A percentile compares a stretch with the other conserved stretches of the same genome.
phyloP scores from a whole-genome alignment of 35 echinoderm and acorn worm species.

The Hemicentrotus pulcherrimus region DNA sequence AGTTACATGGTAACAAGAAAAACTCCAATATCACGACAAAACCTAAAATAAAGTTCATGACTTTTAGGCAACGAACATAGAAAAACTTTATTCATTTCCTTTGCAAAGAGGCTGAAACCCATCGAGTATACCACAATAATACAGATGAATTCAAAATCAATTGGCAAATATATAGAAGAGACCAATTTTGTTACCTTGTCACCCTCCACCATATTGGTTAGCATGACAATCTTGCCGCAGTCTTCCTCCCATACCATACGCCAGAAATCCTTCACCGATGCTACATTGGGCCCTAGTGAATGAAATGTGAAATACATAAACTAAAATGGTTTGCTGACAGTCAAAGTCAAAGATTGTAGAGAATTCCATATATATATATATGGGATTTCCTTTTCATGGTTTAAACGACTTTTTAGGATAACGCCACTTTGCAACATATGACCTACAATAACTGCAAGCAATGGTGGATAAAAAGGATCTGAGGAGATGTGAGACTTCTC shows the following conservation, averaged over 20 bases:
- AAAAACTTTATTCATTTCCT: too few species aligned
- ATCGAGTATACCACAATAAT: neutral
- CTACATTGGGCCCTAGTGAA: slow-evolving; percentile 70
- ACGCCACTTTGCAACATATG: too few species aligned
- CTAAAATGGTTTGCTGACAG: too few species aligned
- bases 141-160: neutral
- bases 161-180: neutral
- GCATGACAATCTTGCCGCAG: slow-evolving; percentile 77
- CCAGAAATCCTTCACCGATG: slow-evolving; percentile 88
- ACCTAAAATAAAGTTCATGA: too few species aligned
- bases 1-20: too few species aligned
- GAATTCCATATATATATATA: too few species aligned
- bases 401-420: too few species aligned
- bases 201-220: slow-evolving; percentile 76
- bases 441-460: neutral
- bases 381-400: too few species aligned
- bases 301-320: neutral
- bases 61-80: too few species aligned
- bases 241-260: slow-evolving; percentile 93
- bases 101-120: neutral
- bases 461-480: neutral
- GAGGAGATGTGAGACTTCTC: neutral
- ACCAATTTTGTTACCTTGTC: slow-evolving; percentile 67
- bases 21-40: too few species aligned
- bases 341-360: too few species aligned